These are phyloP conservation scores for Rapana venosa DNA, from an alignment of 2,888 invertebrate genomes.

Conservation along the genomic window DNA sequence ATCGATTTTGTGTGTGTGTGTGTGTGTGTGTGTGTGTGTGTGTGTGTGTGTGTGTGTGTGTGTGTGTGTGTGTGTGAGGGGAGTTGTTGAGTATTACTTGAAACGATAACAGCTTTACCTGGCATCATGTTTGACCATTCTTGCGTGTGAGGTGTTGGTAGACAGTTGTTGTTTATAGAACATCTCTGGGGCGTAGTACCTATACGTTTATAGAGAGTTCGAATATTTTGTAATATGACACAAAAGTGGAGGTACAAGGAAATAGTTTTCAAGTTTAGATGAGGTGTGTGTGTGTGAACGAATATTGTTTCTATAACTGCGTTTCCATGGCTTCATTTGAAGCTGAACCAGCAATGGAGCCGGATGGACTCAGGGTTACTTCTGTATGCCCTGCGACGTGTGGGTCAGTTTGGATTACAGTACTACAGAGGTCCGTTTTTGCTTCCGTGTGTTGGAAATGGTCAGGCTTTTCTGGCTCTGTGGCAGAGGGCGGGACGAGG, in stretches of 20 bases:
- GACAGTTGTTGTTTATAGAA: too few relatives aligned
- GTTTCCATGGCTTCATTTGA: neutral
- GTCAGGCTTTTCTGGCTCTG: neutral
- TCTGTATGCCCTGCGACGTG: neutral
- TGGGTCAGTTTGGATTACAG: neutral
- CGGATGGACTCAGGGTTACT: neutral
- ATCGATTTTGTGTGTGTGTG: neutral
- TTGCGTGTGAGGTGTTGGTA: too few relatives aligned
- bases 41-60: constrained; percentile 23
- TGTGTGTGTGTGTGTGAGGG: neutral
- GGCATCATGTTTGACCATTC: too few relatives aligned
- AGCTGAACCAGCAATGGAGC: neutral
- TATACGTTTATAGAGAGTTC: too few relatives aligned
- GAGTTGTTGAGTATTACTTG: too few relatives aligned
- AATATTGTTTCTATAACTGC: neutral
- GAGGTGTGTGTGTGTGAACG: neutral
- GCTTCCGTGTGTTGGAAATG: neutral
- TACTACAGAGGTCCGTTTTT: neutral
- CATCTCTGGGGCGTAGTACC: too few relatives aligned
- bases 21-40: constrained; percentile 22
- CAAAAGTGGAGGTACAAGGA: too few relatives aligned
- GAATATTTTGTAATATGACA: too few relatives aligned
- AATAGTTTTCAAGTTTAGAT: too few relatives aligned
- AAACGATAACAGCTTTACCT: too few relatives aligned
- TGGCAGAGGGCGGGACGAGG: neutral